A percentile compares a stretch with the other conserved stretches of the same genome.
Conservation (phyloP, 2,797 vertebrate species). For the Diplodus puntazzo region DNA sequence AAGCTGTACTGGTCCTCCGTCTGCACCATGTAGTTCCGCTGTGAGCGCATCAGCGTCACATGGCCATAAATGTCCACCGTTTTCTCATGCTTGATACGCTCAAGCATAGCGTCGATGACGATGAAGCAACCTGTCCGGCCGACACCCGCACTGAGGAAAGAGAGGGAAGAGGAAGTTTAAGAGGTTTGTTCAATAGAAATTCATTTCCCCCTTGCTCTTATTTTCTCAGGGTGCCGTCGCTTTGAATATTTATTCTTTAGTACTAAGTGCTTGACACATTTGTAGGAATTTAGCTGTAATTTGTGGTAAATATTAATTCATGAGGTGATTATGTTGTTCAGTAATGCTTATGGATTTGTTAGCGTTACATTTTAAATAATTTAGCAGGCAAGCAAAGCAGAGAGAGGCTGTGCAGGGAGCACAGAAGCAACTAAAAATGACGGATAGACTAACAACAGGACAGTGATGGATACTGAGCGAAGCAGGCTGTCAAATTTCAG, state of each 20-base stretch:
- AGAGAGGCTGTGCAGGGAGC: constrained; percentile 14
- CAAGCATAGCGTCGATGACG: constrained; percentile 98
- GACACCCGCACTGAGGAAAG: constrained; percentile 89
- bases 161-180: not conserved
- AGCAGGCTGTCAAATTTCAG: constrained; percentile 66
- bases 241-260: constrained; percentile 6
- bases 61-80: constrained; percentile 98
- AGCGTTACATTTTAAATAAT: constrained; percentile 48
- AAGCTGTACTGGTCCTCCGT: constrained; percentile 99
- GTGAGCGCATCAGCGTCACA: constrained; percentile 97
- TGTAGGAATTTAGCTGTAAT: constrained; percentile 13
- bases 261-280: constrained; percentile 14
- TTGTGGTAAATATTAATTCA: constrained; percentile 38
- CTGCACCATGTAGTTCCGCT: constrained; percentile 99
- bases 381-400: constrained; percentile 25
- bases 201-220: not conserved
- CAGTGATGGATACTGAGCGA: constrained; percentile 33
- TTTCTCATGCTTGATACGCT: constrained; percentile 97
- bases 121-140: constrained; percentile 98
- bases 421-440: constrained; percentile 40
- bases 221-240: not conserved
- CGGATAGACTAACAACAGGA: constrained; percentile 52
- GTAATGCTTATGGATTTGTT: constrained; percentile 34
- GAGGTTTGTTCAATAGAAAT: constrained; percentile 3
- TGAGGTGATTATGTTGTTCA: constrained; percentile 31